Evolutionary conservation across 2,113 vertebrate genomes (phyloP).

Genomic region (Aptenodytes forsteri): DNA sequence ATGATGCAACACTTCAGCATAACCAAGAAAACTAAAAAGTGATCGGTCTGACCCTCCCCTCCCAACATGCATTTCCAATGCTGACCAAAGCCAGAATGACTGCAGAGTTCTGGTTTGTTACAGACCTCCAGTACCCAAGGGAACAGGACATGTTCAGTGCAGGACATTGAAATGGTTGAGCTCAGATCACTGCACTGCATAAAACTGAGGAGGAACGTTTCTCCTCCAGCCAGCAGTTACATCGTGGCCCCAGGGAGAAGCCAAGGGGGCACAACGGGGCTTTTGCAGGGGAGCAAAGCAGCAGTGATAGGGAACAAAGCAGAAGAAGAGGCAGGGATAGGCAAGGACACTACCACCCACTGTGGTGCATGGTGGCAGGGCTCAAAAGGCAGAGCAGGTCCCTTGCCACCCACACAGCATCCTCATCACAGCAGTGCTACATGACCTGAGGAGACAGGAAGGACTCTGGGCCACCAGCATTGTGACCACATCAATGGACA

Average conservation of each 20-base stretch:
- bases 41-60: not conserved
- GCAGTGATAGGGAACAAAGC: not conserved
- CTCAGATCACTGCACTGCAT: not conserved
- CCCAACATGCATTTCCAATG: not conserved
- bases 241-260: rapidly evolving
- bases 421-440: not conserved
- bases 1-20: not conserved
- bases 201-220: not conserved
- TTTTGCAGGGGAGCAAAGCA: not conserved
- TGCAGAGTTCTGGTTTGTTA: not conserved
- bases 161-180: not conserved
- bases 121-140: not conserved
- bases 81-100: not conserved
- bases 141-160: not conserved
- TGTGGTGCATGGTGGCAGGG: not conserved
- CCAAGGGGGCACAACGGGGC: not conserved
- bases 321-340: not conserved
- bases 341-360: not conserved
- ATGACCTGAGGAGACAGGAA: not conserved
- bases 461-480: not conserved
- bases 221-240: not conserved
- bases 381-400: not conserved
- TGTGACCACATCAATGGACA: not conserved
- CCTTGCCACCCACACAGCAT: not conserved
- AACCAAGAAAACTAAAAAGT: not conserved